Evolutionary conservation across 1,140 invertebrate genomes (phyloP).

Genomic region (Theocolax elegans): DNA sequence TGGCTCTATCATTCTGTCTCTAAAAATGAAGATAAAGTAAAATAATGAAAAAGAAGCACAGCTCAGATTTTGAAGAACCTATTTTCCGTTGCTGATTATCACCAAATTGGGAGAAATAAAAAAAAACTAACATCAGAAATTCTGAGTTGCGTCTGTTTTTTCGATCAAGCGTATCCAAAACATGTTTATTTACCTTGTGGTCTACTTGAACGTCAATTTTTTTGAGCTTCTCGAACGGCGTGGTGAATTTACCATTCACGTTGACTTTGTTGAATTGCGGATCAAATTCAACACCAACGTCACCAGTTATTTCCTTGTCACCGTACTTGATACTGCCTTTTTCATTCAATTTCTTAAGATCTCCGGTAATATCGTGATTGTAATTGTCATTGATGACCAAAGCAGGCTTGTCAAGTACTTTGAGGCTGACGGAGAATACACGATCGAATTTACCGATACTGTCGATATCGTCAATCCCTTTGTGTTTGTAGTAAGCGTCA

Average conservation of each 20-base stretch:
- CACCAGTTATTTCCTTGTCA: constrained; percentile 45
- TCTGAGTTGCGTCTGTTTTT: no score
- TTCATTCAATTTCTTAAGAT: constrained; percentile 53
- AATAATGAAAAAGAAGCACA: constrained; percentile 24
- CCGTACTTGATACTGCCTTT: constrained; percentile 49
- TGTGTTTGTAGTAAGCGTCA: constrained; percentile 44
- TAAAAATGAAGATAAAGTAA: no score
- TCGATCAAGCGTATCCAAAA: no score
- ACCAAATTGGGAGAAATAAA: no score
- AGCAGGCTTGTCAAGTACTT: constrained; percentile 44
- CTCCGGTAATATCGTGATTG: constrained; percentile 60
- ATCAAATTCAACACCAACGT: constrained; percentile 43
- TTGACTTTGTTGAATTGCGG: constrained; percentile 43
- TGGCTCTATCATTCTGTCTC: constrained; percentile 65
- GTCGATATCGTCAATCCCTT: constrained; percentile 36
- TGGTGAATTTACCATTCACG: constrained; percentile 47
- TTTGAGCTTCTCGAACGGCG: constrained; percentile 68
- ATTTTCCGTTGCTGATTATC: no score
- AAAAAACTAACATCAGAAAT: no score
- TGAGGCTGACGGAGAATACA: constrained; percentile 32
- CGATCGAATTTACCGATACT: constrained; percentile 34
- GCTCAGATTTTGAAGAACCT: no score
- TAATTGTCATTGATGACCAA: constrained; percentile 56
- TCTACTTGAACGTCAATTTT: constrained; percentile 68
- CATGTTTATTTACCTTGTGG: constrained; percentile 71